phyloP scores from a whole-genome alignment of 1,140 invertebrate species.

The Scaptomyza montana region DNA sequence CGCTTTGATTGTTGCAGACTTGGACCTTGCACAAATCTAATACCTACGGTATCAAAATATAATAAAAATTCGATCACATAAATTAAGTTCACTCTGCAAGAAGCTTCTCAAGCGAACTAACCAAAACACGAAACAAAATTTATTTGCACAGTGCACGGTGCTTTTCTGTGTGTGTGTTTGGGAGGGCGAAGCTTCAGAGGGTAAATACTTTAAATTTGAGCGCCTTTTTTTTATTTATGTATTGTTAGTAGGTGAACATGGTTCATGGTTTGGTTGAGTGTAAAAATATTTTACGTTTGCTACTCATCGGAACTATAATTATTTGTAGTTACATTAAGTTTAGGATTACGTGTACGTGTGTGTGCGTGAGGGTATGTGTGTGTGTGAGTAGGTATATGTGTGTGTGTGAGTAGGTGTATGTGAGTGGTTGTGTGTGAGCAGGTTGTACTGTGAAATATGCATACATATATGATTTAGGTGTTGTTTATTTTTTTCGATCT shows the following conservation, averaged over 20 bases:
- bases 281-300: not conserved
- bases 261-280: not conserved
- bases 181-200: not conserved
- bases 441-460: too few species aligned
- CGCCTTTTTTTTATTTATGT: not conserved
- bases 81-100: constrained; percentile 70
- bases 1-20: too few species aligned
- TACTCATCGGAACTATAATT: too few species aligned
- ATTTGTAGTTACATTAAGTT: too few species aligned
- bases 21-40: too few species aligned
- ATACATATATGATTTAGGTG: too few species aligned
- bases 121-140: constrained; percentile 24
- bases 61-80: constrained; percentile 74
- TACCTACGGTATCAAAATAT: too few species aligned
- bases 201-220: not conserved
- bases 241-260: too few species aligned
- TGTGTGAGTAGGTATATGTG: too few species aligned
- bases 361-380: not conserved
- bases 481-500: constrained; percentile 23
- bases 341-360: not conserved
- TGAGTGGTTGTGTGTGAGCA: too few species aligned
- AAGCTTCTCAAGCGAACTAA: constrained; percentile 24
- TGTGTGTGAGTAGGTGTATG: too few species aligned
- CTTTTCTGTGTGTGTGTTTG: constrained; percentile 17
- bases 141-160: constrained; percentile 35